Evolutionary conservation across 2,888 invertebrate species (phyloP).

Genomic region (Torymus tubicola): DNA sequence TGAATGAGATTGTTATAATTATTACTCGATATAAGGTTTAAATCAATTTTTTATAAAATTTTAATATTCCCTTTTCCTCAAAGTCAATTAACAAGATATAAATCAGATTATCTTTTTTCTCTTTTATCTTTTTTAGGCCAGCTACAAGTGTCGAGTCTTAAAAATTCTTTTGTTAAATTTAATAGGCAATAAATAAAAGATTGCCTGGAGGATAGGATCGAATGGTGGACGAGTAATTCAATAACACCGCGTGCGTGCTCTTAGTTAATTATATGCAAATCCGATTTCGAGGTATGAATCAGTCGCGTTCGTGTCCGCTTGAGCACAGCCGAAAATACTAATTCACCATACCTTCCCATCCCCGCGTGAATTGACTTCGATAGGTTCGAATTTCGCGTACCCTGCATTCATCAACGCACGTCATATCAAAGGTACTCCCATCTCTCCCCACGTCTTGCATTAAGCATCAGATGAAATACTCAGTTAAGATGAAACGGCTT

Average conservation of each 20-base stretch:
- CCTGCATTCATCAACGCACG: slow-evolving; percentile 21
- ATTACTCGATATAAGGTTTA: too few species aligned
- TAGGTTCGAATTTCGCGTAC: slow-evolving; percentile 32
- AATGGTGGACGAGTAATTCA: slow-evolving; percentile 25
- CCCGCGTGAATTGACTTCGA: slow-evolving; percentile 34
- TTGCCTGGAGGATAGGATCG: slow-evolving; percentile 14
- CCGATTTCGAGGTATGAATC: slow-evolving; percentile 45
- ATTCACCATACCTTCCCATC: not conserved
- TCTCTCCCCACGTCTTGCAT: not conserved
- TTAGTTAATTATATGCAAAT: slow-evolving; percentile 51
- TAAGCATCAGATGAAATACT: slow-evolving; percentile 19
- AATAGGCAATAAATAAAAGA: slow-evolving; percentile 34
- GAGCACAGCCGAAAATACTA: slow-evolving; percentile 33
- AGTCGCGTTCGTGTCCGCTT: slow-evolving; percentile 17
- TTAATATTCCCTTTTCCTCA: not conserved
- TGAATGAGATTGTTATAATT: too few species aligned
- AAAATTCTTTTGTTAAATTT: slow-evolving; percentile 37
- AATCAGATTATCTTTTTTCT: not conserved
- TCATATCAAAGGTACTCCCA: slow-evolving; percentile 15
- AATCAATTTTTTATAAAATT: slow-evolving; percentile 31
- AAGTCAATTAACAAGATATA: not conserved
- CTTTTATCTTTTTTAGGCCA: not conserved
- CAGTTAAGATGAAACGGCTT: not conserved
- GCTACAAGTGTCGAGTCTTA: slow-evolving; percentile 5
- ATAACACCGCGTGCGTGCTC: slow-evolving; percentile 16